Evolutionary conservation across 2,888 invertebrate species (phyloP).

Genomic region (Polydrusus cervinus): DNA sequence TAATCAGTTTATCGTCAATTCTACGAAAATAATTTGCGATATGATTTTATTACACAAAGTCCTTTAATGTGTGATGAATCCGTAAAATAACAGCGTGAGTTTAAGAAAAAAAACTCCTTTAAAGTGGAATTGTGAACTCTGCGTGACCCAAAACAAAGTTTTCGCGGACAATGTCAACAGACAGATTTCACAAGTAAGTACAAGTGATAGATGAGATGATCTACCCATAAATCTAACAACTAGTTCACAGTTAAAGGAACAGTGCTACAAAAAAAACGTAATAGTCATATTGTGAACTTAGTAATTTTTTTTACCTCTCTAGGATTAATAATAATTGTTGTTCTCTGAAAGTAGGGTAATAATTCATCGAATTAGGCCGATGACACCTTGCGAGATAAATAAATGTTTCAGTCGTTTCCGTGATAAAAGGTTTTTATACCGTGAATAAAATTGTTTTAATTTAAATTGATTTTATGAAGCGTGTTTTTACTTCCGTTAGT

Average conservation of each 20-base stretch:
- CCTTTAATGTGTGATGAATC: background rate
- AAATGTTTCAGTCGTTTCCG: background rate
- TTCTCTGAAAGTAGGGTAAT: background rate
- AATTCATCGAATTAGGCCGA: constrained; percentile 1
- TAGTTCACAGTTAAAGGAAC: background rate
- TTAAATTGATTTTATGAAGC: constrained; percentile 25
- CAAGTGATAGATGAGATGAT: background rate
- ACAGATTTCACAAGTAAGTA: constrained; percentile 51
- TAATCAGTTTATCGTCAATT: constrained; percentile 23
- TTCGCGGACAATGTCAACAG: constrained; percentile 47
- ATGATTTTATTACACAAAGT: constrained; percentile 1
- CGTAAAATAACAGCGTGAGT: background rate
- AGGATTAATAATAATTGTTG: background rate
- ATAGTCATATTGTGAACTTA: too few species aligned
- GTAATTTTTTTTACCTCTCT: too few species aligned
- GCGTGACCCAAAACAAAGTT: constrained; percentile 18
- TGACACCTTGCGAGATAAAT: constrained; percentile 4
- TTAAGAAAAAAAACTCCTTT: background rate
- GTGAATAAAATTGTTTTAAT: constrained; percentile 14
- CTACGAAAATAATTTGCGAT: background rate
- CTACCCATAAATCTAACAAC: background rate
- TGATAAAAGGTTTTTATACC: constrained; percentile 11
- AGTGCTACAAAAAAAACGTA: too few species aligned
- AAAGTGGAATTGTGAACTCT: background rate
- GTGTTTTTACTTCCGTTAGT: constrained; percentile 24